Percentiles rank a stretch among this genome's conserved stretches.
Evolutionary conservation across 2,888 invertebrate genomes (phyloP).

Genomic region (Cabera pusaria): DNA sequence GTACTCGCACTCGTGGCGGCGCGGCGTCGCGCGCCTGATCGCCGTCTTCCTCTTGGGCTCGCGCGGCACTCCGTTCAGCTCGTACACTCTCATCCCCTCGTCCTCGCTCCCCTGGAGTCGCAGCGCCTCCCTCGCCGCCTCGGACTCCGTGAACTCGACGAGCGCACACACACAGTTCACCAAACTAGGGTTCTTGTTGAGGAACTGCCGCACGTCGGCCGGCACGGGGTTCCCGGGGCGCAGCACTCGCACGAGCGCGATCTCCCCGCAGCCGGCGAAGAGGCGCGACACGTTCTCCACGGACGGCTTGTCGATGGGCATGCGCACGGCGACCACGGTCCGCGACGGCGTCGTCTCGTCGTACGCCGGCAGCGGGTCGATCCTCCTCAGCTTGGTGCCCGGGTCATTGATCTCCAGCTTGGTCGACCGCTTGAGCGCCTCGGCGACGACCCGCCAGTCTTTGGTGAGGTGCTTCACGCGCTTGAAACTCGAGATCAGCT

Average conservation of each 20-base stretch:
- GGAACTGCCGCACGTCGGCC: constrained; percentile 94
- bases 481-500: constrained; percentile 97
- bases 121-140: constrained; percentile 92
- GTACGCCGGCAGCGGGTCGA: constrained; percentile 93
- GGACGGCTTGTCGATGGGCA: constrained; percentile 92
- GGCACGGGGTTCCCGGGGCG: constrained; percentile 95
- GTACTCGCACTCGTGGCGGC: constrained; percentile 86
- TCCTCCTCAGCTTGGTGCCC: constrained; percentile 94
- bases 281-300: constrained; percentile 96
- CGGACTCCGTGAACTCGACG: constrained; percentile 95
- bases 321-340: constrained; percentile 93
- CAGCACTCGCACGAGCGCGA: constrained; percentile 93
- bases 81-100: constrained; percentile 88
- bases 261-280: constrained; percentile 94
- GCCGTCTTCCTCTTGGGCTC: constrained; percentile 89
- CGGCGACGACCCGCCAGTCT: constrained; percentile 96
- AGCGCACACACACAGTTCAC: constrained; percentile 94
- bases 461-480: constrained; percentile 96
- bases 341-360: constrained; percentile 97
- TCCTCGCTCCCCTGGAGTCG: constrained; percentile 84
- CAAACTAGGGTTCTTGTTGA: constrained; percentile 94
- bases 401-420: constrained; percentile 95
- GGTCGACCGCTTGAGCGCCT: constrained; percentile 89
- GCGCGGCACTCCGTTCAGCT: constrained; percentile 88
- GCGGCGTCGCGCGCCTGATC: constrained; percentile 84